Evolutionary conservation across 2,113 vertebrate species (phyloP).

Genomic region (Rattus norvegicus): DNA sequence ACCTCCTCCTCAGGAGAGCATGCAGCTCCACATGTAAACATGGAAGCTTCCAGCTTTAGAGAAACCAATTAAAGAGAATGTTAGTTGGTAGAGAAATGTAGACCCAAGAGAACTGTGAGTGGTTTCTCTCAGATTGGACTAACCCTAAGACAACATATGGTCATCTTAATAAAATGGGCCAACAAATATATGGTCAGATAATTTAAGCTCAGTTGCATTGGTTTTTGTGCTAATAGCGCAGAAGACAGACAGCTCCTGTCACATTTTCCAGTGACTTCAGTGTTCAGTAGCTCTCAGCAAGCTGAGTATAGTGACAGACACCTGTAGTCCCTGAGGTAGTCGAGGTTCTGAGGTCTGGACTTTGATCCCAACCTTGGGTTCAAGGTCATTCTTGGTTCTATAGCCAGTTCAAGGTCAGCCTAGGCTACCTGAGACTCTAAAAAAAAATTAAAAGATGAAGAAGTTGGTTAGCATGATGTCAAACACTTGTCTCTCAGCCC

Average conservation of each 20-base stretch:
- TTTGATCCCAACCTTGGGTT: neutral
- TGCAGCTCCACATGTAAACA: neutral
- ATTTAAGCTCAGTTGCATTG: neutral
- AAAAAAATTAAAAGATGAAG: neutral
- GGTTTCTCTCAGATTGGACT: neutral
- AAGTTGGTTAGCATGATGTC: neutral
- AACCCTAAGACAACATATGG: neutral
- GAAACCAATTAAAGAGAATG: neutral
- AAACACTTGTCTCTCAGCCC: neutral
- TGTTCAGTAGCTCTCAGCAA: neutral
- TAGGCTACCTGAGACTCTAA: neutral
- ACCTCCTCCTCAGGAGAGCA: neutral
- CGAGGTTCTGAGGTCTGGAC: neutral
- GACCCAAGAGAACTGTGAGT: neutral
- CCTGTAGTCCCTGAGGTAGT: neutral
- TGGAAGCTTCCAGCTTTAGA: neutral
- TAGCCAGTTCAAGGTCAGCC: neutral
- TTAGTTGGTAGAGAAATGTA: neutral
- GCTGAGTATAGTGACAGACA: neutral
- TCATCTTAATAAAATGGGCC: neutral
- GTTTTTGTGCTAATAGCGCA: neutral
- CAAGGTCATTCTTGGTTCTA: neutral
- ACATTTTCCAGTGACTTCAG: neutral
- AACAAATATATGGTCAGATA: neutral
- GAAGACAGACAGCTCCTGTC: neutral